Evolutionary conservation across 1,140 invertebrate species (phyloP).

Genomic region (Plodia interpunctella): DNA sequence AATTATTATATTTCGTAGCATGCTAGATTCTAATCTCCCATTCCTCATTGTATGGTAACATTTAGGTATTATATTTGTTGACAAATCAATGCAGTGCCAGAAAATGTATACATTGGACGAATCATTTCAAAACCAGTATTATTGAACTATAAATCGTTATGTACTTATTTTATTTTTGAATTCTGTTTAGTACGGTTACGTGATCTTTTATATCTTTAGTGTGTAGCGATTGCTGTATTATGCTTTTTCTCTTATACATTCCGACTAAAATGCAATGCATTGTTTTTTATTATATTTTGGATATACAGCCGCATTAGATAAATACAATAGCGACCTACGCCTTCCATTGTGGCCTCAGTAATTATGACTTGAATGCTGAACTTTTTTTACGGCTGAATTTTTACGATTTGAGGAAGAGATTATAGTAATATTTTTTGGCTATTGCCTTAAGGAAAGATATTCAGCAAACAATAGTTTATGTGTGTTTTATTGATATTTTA

Average conservation of each 20-base stretch:
- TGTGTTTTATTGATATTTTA: too few species aligned
- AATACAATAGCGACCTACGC: too few species aligned
- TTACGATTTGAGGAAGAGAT: too few species aligned
- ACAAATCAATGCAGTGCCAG: constrained; percentile 17
- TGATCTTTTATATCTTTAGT: constrained; percentile 5
- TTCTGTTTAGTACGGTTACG: constrained; percentile 13
- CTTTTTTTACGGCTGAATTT: too few species aligned
- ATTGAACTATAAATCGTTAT: constrained; percentile 22
- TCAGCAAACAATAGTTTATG: too few species aligned
- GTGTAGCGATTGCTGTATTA: constrained; percentile 3
- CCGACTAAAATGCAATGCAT: constrained; percentile 6
- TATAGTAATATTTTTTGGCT: too few species aligned
- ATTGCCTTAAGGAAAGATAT: too few species aligned
- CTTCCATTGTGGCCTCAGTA: too few species aligned
- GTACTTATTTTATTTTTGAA: constrained; percentile 24
- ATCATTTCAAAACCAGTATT: constrained; percentile 32
- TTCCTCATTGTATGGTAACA: neutral
- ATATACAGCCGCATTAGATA: too few species aligned
- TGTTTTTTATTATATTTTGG: neutral
- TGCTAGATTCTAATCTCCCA: neutral
- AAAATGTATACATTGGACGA: constrained; percentile 24
- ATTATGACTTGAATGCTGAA: too few species aligned
- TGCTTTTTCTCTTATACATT: constrained; percentile 8
- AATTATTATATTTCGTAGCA: constrained; percentile 3
- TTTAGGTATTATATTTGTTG: neutral